Evolutionary conservation across 2,888 invertebrate species (phyloP).

Genomic region (Cataglyphis altisquamis): DNA sequence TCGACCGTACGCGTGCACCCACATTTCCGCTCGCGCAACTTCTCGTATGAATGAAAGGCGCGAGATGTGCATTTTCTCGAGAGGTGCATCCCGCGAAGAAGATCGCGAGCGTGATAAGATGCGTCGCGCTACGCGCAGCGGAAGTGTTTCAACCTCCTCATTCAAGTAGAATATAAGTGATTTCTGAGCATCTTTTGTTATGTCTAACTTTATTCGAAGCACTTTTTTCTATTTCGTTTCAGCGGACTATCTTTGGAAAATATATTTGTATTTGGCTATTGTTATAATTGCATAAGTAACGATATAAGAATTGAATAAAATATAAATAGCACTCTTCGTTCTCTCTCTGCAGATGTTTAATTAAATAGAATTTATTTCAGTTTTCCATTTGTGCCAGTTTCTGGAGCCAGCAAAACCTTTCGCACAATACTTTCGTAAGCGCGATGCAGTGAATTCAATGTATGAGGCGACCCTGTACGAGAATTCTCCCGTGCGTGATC

Average conservation of each 20-base stretch:
- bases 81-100: conserved; percentile 18
- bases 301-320: neutral
- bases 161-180: neutral
- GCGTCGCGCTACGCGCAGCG: neutral
- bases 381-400: neutral
- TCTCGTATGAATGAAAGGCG: conserved; percentile 47
- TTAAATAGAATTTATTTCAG: neutral
- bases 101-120: conserved; percentile 44
- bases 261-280: neutral
- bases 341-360: neutral
- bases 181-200: neutral
- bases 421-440: neutral
- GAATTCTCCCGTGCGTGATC: neutral
- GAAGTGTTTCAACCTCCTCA: neutral
- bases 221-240: neutral
- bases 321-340: neutral
- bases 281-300: neutral
- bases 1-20: conserved; percentile 25
- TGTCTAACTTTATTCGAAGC: neutral
- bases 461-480: neutral
- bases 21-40: conserved; percentile 55
- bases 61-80: conserved; percentile 27
- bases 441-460: neutral
- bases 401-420: neutral
- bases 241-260: neutral